Evolutionary conservation across 37 sponge, comb jelly and placozoan species (phyloP).

Genomic region (Chondrilla cf. caribensis): DNA sequence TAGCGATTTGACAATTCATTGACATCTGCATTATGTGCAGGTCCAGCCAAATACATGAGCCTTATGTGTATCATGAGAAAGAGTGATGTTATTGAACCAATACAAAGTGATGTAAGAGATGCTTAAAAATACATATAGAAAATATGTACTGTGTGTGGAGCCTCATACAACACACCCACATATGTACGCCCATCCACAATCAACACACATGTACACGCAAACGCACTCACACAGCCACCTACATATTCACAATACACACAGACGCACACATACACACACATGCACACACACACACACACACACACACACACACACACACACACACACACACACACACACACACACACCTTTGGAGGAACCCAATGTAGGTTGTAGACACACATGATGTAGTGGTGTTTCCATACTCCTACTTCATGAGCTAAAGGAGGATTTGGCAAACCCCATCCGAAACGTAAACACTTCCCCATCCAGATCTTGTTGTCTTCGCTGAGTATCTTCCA

Average conservation of each 20-base stretch:
- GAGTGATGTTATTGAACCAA: no score
- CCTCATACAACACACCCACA: no score
- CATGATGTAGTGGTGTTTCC: constrained; percentile 36
- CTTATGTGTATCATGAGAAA: no score
- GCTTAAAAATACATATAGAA: no score
- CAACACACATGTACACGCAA: no score
- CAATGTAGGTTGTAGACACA: constrained; percentile 30
- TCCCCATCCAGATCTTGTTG: not conserved
- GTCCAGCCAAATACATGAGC: no score
- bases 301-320: constrained; percentile 22
- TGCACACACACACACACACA: constrained; percentile 17
- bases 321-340: constrained; percentile 19
- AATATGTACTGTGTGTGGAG: no score
- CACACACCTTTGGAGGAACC: constrained; percentile 19
- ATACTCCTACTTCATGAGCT: constrained; percentile 28
- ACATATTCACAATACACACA: not conserved
- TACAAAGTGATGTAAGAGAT: no score
- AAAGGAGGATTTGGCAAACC: constrained; percentile 29
- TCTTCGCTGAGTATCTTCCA: constrained; percentile 6
- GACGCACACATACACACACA: not conserved
- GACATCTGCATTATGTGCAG: no score
- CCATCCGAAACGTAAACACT: constrained; percentile 12
- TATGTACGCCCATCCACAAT: no score
- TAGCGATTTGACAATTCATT: no score
- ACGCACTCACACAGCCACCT: not conserved